Conservation (phyloP, 2,113 vertebrate species). For the Verasper variegatus region DNA sequence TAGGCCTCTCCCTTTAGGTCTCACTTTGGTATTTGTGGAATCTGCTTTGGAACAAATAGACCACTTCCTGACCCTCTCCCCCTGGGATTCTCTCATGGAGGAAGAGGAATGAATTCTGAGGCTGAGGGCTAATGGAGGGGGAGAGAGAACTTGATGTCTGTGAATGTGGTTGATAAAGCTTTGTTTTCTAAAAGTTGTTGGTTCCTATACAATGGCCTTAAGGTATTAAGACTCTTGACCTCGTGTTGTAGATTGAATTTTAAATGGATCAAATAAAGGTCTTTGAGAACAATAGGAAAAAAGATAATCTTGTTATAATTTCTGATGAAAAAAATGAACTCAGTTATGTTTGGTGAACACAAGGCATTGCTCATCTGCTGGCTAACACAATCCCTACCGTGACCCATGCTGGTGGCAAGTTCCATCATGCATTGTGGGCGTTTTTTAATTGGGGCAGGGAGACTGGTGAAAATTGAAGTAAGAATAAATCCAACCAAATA, state of each 20-base stretch:
- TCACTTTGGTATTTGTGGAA: conserved; percentile 85
- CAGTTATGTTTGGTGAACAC: neutral
- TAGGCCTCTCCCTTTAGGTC: conserved; percentile 72
- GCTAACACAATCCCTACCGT: neutral
- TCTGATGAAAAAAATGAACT: neutral
- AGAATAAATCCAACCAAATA: neutral
- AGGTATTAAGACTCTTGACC: neutral
- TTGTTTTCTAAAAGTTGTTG: neutral
- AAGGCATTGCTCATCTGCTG: neutral
- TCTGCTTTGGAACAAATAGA: conserved; percentile 84
- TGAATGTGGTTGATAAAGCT: neutral
- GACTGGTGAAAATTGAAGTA: too few species aligned
- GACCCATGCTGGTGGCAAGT: too few species aligned
- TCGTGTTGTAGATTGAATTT: neutral
- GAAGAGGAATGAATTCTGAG: conserved; percentile 50
- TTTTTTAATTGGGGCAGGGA: too few species aligned
- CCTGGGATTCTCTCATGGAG: conserved; percentile 56
- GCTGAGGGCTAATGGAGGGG: conserved; percentile 17
- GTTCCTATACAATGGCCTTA: neutral
- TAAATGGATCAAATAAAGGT: neutral
- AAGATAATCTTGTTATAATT: neutral
- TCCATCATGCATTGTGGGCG: too few species aligned
- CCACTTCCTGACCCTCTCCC: conserved; percentile 80
- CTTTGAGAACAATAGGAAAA: neutral
- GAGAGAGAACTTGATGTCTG: conserved; percentile 15